These are phyloP conservation scores for Gasterosteus aculeatus DNA, from an alignment of 2,113 vertebrate genomes.

Conservation along the genomic window DNA sequence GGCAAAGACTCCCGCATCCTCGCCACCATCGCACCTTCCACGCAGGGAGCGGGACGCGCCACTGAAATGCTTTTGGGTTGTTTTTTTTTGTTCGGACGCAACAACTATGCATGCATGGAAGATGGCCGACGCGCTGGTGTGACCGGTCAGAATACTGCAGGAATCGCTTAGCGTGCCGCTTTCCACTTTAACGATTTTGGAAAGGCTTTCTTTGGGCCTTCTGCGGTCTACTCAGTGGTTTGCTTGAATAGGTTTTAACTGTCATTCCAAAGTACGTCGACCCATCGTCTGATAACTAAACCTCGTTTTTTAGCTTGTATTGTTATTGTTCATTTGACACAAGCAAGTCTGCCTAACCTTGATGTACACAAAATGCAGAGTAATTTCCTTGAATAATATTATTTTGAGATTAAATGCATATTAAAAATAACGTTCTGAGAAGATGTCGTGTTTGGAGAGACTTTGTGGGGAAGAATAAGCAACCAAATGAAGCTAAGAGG, in stretches of 20 bases:
- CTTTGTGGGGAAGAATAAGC: not conserved
- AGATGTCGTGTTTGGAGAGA: too few relatives aligned
- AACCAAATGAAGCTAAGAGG: not conserved
- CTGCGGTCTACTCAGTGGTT: too few relatives aligned
- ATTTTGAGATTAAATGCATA: too few relatives aligned
- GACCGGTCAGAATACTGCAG: too few relatives aligned
- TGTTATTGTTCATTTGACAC: not conserved
- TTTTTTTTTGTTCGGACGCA: too few relatives aligned
- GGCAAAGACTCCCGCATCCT: conserved; percentile 13
- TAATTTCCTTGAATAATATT: too few relatives aligned
- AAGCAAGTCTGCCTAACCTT: too few relatives aligned
- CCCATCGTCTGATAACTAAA: not conserved
- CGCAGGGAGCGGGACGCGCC: not conserved
- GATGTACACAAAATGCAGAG: too few relatives aligned
- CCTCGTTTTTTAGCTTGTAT: not conserved
- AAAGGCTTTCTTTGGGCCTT: not conserved
- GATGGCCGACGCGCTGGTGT: not conserved
- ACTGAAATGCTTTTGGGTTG: not conserved
- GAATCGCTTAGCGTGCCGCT: too few relatives aligned
- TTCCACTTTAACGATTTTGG: not conserved
- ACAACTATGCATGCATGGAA: not conserved
- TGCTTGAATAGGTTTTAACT: not conserved
- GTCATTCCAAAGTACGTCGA: not conserved
- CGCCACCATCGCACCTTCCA: not conserved
- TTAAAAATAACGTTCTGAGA: too few relatives aligned